Conservation (phyloP, 2,113 vertebrate genomes). For the Prochilodus magdalenae region DNA sequence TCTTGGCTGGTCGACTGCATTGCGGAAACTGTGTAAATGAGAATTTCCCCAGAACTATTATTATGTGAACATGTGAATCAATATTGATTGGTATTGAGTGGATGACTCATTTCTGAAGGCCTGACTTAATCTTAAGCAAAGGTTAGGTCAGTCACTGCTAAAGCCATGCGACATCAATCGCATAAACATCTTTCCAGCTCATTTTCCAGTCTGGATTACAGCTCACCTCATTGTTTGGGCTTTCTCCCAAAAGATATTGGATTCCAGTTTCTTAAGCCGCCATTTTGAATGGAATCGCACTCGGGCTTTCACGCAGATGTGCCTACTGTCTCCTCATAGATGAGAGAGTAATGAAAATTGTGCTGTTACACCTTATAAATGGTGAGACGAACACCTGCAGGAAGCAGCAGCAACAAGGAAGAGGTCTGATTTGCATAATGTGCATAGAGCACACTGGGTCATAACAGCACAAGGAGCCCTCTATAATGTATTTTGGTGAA, state of each 20-base stretch:
- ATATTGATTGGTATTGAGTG: not conserved
- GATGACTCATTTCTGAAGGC: not conserved
- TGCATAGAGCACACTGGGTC: not conserved
- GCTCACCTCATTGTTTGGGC: not conserved
- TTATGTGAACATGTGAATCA: too few relatives aligned
- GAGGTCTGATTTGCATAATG: not conserved
- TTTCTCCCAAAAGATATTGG: conserved; percentile 16
- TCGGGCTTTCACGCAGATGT: conserved; percentile 21
- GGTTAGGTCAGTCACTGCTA: not conserved
- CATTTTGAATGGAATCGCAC: conserved; percentile 18
- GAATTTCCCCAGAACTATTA: too few relatives aligned
- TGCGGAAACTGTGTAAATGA: too few relatives aligned
- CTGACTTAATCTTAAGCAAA: not conserved
- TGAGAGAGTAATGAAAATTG: conserved; percentile 30
- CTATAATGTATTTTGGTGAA: too few relatives aligned
- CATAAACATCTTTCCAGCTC: not conserved
- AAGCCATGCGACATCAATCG: not conserved
- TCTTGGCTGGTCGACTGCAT: too few relatives aligned
- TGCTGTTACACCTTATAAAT: conserved; percentile 25
- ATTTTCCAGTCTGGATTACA: not conserved
- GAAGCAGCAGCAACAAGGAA: not conserved
- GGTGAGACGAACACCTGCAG: not conserved
- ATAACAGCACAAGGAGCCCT: not conserved
- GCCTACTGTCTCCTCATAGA: conserved; percentile 15
- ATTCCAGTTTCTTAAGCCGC: conserved; percentile 2